Base-by-base conservation (phyloP, 2,888 invertebrate species). In the Cephus runcator region DNA sequence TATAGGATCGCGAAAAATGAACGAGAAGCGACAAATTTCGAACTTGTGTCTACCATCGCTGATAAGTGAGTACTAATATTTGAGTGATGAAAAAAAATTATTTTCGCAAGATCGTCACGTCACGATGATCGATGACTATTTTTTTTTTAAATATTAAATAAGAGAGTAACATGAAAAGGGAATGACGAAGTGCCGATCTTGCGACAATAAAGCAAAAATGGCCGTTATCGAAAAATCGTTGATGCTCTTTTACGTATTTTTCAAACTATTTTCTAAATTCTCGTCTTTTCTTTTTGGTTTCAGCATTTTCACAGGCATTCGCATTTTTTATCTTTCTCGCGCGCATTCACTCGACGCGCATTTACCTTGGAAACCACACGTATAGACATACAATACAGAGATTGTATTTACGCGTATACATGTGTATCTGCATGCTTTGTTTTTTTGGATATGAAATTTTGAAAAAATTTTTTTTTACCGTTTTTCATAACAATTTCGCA, bases 11-110 rank as follows among this genome's bases (percentile, higher is more conserved):
- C 77, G 79, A 76, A 79, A 79, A 79, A 79, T 69, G 78, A 79
- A 79, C 69, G 40, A 76, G 77, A 74, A 78, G 82, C 23, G 23
- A 23, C 23, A 0, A 56, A 56, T 56, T 90, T 90, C 90, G 88
- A 90, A 91, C 91, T 91, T 91, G 91, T 91, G 91, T 91, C 91
- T 86, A 88, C 88, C 91, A 91, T 89, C 84, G 84, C 86, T 84
- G 82, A 56, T 15, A 40, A 15, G 40, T 6, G 15, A 40, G n/a
- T 15, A 15, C 2, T 15, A 15, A 83, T 85, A 35, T 40, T 40
- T 82, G 40, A 40, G 40, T 15, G 6, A 6, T 40, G 15, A 40
- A 36, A 12, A 40, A 40, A 23, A 23, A 40, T 40, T 1, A 40
- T 40, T 40, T 40, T 40, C 40, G 23, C 40, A 40, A 40, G 23